Evolutionary conservation across 2,888 invertebrate genomes (phyloP).

Genomic region (Eupithecia exiguata): DNA sequence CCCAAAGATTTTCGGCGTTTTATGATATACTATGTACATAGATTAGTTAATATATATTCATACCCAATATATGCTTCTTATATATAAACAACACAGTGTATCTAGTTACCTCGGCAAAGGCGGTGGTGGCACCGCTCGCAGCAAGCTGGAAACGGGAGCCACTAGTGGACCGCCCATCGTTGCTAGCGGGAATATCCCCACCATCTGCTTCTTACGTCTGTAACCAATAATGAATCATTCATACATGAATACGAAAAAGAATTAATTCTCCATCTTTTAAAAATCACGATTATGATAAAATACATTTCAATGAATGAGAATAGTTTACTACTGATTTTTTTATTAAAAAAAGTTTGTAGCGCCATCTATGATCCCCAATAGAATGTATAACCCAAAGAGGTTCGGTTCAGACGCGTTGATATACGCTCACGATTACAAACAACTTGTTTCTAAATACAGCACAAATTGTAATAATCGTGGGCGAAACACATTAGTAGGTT

Average conservation of each 20-base stretch:
- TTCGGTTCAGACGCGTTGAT: slow-evolving; percentile 48
- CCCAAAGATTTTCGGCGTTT: too few relatives aligned
- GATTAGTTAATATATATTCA: too few relatives aligned
- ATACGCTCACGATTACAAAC: slow-evolving; percentile 21
- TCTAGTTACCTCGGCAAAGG: slow-evolving; percentile 84
- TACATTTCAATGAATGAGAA: too few relatives aligned
- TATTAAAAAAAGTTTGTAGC: slow-evolving; percentile 35
- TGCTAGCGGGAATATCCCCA: slow-evolving; percentile 78
- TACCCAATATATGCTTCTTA: too few relatives aligned
- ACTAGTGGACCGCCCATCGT: slow-evolving; percentile 78
- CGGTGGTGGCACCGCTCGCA: slow-evolving; percentile 88
- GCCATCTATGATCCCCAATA: slow-evolving; percentile 46
- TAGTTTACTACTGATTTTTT: too few relatives aligned
- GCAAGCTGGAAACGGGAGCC: slow-evolving; percentile 84
- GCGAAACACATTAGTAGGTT: neutral
- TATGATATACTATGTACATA: too few relatives aligned
- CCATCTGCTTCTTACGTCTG: slow-evolving; percentile 79
- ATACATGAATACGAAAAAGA: too few relatives aligned
- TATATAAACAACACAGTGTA: too few relatives aligned
- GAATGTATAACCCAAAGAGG: slow-evolving; percentile 36
- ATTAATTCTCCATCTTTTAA: too few relatives aligned
- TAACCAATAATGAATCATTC: slow-evolving; percentile 7
- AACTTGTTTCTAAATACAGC: neutral
- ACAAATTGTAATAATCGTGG: slow-evolving; percentile 7
- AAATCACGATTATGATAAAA: too few relatives aligned